Evolutionary conservation across 2,888 invertebrate species (phyloP).

Genomic region (Noctua janthe): DNA sequence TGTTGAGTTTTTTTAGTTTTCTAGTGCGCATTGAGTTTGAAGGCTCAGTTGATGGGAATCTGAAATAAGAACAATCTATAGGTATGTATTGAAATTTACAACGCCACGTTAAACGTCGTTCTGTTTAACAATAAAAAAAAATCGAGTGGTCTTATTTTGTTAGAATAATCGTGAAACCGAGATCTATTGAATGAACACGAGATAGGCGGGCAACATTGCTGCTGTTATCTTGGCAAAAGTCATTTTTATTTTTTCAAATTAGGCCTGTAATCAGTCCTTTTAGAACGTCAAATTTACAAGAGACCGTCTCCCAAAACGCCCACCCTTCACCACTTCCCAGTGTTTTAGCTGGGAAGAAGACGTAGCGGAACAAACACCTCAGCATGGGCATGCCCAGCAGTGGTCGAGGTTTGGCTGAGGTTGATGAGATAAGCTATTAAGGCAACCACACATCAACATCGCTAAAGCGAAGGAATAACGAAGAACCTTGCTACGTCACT

Average conservation of each 20-base stretch:
- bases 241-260: not conserved
- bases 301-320: not conserved
- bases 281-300: not conserved
- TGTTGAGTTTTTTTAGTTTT: slow-evolving; percentile 21
- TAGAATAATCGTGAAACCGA: not conserved
- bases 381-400: not conserved
- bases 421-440: not conserved
- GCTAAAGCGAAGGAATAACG: no score
- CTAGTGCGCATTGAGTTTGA: not conserved
- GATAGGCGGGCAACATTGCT: not conserved
- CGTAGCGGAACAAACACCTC: not conserved
- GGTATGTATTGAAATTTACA: not conserved
- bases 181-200: not conserved
- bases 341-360: not conserved
- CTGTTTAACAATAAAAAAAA: not conserved
- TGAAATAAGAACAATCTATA: not conserved
- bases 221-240: no score
- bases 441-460: not conserved
- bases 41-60: not conserved
- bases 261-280: not conserved
- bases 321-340: not conserved
- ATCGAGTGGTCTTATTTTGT: not conserved
- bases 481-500: no score
- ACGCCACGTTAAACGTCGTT: not conserved
- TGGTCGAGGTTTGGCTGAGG: not conserved